Percentiles rank a stretch among this genome's conserved stretches.
These are phyloP conservation scores for Pentalonia nigronervosa DNA, from an alignment of 1,140 invertebrate genomes.

Conservation along the genomic window DNA sequence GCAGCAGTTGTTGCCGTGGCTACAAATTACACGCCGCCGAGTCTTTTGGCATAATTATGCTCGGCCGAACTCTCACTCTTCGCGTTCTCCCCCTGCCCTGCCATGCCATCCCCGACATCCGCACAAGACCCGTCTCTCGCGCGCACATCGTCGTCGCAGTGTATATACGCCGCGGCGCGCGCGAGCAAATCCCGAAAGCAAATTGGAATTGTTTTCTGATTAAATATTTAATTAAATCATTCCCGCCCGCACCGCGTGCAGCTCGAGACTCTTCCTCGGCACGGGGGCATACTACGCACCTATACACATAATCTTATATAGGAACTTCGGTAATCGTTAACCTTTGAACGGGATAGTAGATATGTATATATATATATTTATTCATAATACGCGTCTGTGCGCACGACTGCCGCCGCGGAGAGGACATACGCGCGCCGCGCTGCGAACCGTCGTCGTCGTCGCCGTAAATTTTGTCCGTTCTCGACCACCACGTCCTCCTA, in stretches of 20 bases:
- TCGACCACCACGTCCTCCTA: too few relatives aligned
- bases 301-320: background rate
- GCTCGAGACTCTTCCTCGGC: background rate
- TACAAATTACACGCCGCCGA: conserved; percentile 52
- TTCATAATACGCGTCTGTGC: background rate
- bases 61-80: conserved; percentile 44
- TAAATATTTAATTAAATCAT: conserved; percentile 58
- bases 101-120: background rate
- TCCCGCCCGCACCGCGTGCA: background rate
- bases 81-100: background rate
- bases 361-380: background rate
- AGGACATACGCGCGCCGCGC: too few relatives aligned
- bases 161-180: background rate
- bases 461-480: background rate
- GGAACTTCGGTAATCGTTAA: conserved; percentile 26
- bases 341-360: conserved; percentile 15
- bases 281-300: background rate
- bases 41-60: conserved; percentile 56
- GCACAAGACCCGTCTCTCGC: background rate
- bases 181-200: conserved; percentile 54
- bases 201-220: conserved; percentile 58
- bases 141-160: background rate
- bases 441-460: background rate
- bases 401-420: background rate
- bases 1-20: conserved; percentile 56